Base-by-base conservation (phyloP, 2,797 vertebrate genomes). In the Spinus olivaceus region DNA sequence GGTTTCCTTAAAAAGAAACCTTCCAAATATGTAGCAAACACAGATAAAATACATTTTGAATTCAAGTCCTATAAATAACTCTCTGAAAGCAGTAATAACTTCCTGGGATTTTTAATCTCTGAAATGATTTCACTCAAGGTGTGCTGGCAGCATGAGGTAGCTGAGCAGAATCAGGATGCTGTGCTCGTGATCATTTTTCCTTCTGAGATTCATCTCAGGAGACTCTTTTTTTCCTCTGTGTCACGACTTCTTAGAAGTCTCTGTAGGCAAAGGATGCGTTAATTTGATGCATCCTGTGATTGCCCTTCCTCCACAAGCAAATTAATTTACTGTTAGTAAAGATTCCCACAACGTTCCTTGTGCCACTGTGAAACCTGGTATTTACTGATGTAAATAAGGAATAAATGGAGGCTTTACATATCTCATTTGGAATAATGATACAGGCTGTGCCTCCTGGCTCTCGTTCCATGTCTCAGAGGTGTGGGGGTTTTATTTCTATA, bases 201-300 rank as follows among this genome's bases (percentile, higher is more conserved):
- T 56, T 82, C 49, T 42, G 47, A 72, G 64, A 77, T 53, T 44
- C 30, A 16, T 63, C 94, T 92, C 23, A 0, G 86, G 90, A 94
- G 90, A 49, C 54, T 72, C 1, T 6, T n/a, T 61, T 77, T 35
- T 67, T 25, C 54, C 19, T 93, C 77, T 84, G 60, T 95, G 89
- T 95, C 96, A 96, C 51, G 67, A 95, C 91, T 96, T 86, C 94
- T 81, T 70, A 77, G 91, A 91, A 93, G 79, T 89, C 81, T 88
- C 92, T 39, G 74, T 82, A 70, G 83, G 88, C 72, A 92, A 92
- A 88, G 72, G 81, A 88, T 93, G 88, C 5, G 1, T 82, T 97
- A 92, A 94, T 92, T 95, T 67, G 70, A 24, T 56, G 60, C 71
- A 90, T 92, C 86, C 90, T 93, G 56, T 56, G 74, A 66, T 86